Evolutionary conservation across 2,888 invertebrate species (phyloP).

Genomic region (Cactoblastis cactorum): DNA sequence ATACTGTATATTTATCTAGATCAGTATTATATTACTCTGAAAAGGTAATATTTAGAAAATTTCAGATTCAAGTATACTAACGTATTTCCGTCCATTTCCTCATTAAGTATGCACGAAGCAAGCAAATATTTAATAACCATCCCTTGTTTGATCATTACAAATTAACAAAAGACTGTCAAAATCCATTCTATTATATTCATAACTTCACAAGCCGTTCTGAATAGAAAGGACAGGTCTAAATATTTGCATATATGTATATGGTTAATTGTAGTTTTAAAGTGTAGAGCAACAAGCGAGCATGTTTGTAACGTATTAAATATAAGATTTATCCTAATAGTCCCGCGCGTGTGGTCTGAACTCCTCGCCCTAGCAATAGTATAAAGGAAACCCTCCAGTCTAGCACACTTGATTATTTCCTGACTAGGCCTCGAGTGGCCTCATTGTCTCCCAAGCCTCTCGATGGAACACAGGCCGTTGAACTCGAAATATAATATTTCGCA

Average conservation of each 20-base stretch:
- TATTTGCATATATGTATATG: constrained; percentile 10
- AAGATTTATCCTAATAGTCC: constrained; percentile 50
- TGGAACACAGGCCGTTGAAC: constrained; percentile 43
- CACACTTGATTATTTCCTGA: constrained; percentile 59
- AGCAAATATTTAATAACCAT: constrained; percentile 6
- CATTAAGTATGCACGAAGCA: constrained; percentile 8
- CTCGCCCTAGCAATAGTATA: constrained; percentile 38
- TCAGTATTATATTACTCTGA: too few species aligned
- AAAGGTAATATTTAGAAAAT: too few species aligned
- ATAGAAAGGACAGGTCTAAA: constrained; percentile 4
- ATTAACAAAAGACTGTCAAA: background rate
- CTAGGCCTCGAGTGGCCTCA: constrained; percentile 39
- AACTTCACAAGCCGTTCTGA: background rate
- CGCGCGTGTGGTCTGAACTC: constrained; percentile 31
- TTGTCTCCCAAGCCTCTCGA: constrained; percentile 35
- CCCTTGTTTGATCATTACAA: constrained; percentile 1
- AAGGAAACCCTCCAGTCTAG: constrained; percentile 42
- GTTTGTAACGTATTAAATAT: constrained; percentile 8
- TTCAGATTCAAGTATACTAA: too few species aligned
- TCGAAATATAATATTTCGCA: constrained; percentile 11
- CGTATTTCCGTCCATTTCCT: background rate
- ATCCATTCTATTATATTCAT: constrained; percentile 10
- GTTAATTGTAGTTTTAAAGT: background rate
- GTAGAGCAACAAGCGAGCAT: background rate
- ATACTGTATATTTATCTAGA: too few species aligned